A percentile compares a stretch with the other conserved stretches of the same genome.
These are phyloP conservation scores for Clarias fuscus DNA, from an alignment of 2,797 vertebrate genomes.

Conservation along the genomic window DNA sequence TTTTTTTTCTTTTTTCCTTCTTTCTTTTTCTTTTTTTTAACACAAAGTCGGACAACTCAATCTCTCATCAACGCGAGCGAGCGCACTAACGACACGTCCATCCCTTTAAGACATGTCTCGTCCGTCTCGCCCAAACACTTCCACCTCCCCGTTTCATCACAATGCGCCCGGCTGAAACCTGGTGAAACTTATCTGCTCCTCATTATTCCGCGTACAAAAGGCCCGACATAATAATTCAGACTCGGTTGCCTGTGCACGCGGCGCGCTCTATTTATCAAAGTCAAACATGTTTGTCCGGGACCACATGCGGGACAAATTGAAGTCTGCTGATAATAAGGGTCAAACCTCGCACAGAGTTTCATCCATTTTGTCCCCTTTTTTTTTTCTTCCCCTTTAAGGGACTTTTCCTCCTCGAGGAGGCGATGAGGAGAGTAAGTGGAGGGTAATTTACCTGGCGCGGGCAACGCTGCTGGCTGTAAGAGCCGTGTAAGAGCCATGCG, in stretches of 20 bases:
- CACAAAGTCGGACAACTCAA: constrained; percentile 59
- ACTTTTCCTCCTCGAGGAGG: not conserved
- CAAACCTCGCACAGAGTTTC: not conserved
- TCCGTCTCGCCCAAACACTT: not conserved
- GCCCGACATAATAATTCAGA: constrained; percentile 14
- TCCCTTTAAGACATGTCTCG: not conserved
- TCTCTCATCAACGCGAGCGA: constrained; percentile 33
- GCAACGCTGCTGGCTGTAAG: constrained; percentile 4
- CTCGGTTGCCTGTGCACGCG: not conserved
- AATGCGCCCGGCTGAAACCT: constrained; percentile 42
- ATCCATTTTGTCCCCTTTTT: not conserved
- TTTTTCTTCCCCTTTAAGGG: not conserved
- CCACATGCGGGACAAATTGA: not conserved
- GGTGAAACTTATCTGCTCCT: constrained; percentile 31
- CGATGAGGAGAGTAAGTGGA: not conserved
- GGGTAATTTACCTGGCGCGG: constrained; percentile 19
- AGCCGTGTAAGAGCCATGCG: not conserved
- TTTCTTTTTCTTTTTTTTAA: not conserved
- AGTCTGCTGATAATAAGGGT: constrained; percentile 20
- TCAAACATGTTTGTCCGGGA: not conserved
- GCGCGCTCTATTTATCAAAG: constrained; percentile 18
- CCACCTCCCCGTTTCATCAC: constrained; percentile 36
- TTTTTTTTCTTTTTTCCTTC: constrained; percentile 50
- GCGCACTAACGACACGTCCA: constrained; percentile 2
- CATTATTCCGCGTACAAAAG: constrained; percentile 37